Percentiles rank a stretch among this genome's conserved stretches.
These are phyloP conservation scores for Andrena chrysosceles DNA, from an alignment of 2,888 invertebrate genomes.

Conservation along the genomic window DNA sequence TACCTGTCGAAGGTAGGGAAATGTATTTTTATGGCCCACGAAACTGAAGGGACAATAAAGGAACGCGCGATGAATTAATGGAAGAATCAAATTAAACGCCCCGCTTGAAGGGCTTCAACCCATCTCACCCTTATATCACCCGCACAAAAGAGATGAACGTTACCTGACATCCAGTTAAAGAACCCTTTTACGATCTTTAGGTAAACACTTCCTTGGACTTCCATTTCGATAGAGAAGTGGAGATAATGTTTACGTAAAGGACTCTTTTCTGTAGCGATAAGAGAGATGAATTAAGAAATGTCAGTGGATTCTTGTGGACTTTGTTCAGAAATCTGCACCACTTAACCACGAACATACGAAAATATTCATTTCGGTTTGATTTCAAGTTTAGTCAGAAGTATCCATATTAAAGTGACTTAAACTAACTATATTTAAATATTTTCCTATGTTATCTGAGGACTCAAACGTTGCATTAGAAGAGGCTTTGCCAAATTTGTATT, in stretches of 20 bases:
- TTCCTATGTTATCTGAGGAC: background rate
- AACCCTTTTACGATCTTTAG: slow-evolving; percentile 13
- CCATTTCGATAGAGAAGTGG: slow-evolving; percentile 9
- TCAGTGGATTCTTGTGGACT: background rate
- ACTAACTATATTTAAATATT: background rate
- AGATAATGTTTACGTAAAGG: background rate
- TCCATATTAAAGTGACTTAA: too few species aligned
- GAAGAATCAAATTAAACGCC: slow-evolving; percentile 15
- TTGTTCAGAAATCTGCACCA: too few species aligned
- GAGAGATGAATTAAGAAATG: background rate
- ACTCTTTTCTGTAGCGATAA: background rate
- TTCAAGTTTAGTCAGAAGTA: background rate
- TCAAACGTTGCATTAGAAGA: too few species aligned
- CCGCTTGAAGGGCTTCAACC: slow-evolving; percentile 24
- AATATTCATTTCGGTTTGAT: background rate
- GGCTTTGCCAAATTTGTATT: too few species aligned
- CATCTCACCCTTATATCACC: background rate
- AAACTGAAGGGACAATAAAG: background rate
- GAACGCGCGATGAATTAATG: slow-evolving; percentile 56
- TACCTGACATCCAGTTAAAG: slow-evolving; percentile 9
- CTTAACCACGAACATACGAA: background rate
- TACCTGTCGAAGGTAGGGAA: background rate
- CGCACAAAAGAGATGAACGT: background rate
- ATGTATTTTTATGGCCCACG: background rate
- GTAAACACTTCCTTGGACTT: slow-evolving; percentile 27